Evolutionary conservation across 2,888 invertebrate genomes (phyloP), one percentile per base, ranked within the genome.

Genomic region (Drosophila borealis): DNA sequence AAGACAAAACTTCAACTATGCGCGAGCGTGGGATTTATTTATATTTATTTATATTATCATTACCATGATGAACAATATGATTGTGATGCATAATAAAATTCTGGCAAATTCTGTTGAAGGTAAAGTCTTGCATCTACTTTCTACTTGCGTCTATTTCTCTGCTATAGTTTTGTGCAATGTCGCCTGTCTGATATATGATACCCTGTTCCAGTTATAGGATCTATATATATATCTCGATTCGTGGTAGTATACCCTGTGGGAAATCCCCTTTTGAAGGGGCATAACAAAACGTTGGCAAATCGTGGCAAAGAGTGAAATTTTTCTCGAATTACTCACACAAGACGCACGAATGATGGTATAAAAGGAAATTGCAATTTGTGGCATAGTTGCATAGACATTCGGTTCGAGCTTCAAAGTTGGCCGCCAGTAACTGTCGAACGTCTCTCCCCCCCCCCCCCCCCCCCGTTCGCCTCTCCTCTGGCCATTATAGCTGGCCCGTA

Each of bases 311-410:
- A 25, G 34, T 14, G 70, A 65, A 57, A 75, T 80, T 71, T 67
- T 70, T 61, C 61, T 67, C 49, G 76, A 72, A 77, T 77, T 77
- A 78, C 73, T 69, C 65, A 72, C 68, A 78, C 78, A 67, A 81
- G 88, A 64, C 68, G 70, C 46, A 63, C 63, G 69, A 70, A 70
- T 70, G 70, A 75, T 70, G 61, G 65, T 56, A 65, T 55, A 56
- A 70, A 71, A 60, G 60, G 45, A 53, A 70, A 65, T 49, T 53
- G 64, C 69, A 66, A 82, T 80, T 70, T 66, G 77, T 66, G 78
- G 70, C 49, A 50, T 51, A 65, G 79, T 60, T 65, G 36, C 62
- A 53, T 49, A 36, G 69, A 69, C 42, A 39, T 59, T 59, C 49
- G 36, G 29, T 51, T 55, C 44, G 19, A 21, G 63, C 37, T 17